Evolutionary conservation across 35 echinoderm and acorn worm genomes (phyloP).

Genomic region (Apostichopus parvimensis): DNA sequence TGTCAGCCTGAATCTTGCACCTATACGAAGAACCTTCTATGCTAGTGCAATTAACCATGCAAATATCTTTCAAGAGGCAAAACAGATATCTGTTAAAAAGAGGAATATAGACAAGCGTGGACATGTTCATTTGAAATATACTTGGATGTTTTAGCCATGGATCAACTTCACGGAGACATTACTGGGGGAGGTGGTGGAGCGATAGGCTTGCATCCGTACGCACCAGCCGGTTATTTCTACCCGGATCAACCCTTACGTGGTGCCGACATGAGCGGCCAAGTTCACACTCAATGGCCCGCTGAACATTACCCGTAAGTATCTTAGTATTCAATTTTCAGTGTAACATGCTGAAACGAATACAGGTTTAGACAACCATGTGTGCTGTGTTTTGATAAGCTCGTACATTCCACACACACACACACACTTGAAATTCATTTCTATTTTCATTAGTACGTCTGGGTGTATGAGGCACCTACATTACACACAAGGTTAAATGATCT

Average conservation of each 20-base stretch:
- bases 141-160: slow-evolving; percentile 4
- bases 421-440: too few relatives aligned
- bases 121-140: not conserved
- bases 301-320: slow-evolving; percentile 52
- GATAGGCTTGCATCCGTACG: slow-evolving; percentile 31
- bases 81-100: not conserved
- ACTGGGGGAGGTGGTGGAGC: slow-evolving; percentile 27
- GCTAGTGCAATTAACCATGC: slow-evolving; percentile 1
- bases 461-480: too few relatives aligned
- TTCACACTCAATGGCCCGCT: slow-evolving; percentile 42
- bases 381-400: not conserved
- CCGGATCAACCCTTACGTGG: slow-evolving; percentile 50
- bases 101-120: not conserved
- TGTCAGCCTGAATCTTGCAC: not conserved
- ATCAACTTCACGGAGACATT: slow-evolving; percentile 21
- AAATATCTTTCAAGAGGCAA: not conserved
- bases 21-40: slow-evolving; percentile 5
- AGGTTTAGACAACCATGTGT: too few relatives aligned
- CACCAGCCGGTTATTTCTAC: slow-evolving; percentile 43
- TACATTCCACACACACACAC: not conserved
- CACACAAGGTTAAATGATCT: too few relatives aligned
- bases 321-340: not conserved
- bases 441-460: too few relatives aligned
- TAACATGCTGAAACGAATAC: not conserved
- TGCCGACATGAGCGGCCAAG: slow-evolving; percentile 47